A percentile compares a stretch with the other conserved stretches of the same genome.
Conservation (phyloP, 1,140 invertebrate species). For the Procambarus virginalis region DNA sequence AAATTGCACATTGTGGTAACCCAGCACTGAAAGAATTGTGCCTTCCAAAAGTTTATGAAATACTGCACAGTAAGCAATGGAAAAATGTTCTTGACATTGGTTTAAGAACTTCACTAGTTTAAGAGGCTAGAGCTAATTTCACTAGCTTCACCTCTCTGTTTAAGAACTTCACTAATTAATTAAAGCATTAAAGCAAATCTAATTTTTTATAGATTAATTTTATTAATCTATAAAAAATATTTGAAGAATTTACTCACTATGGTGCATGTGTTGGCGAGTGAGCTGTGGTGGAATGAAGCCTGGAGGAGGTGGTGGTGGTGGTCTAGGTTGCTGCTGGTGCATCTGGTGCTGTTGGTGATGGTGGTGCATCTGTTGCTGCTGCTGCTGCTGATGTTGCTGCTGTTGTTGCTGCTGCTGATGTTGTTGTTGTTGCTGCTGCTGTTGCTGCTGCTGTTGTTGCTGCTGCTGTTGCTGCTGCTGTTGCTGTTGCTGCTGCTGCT, state of each 20-base stretch:
- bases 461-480: neutral
- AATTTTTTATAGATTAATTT: no score
- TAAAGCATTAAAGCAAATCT: no score
- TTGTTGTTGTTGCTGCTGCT: slow-evolving; percentile 15
- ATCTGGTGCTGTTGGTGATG: neutral
- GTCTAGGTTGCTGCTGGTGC: slow-evolving; percentile 16
- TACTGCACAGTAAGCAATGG: no score
- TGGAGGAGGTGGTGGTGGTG: slow-evolving; percentile 51
- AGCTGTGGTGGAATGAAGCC: slow-evolving; percentile 55
- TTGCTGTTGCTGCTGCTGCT: neutral
- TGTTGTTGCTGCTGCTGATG: slow-evolving; percentile 11
- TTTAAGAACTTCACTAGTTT: no score
- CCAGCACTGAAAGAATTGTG: no score
- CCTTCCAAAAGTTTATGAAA: no score
- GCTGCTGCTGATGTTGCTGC: slow-evolving; percentile 30
- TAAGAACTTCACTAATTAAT: no score
- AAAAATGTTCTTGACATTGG: no score
- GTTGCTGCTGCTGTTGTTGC: slow-evolving; percentile 10
- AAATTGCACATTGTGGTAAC: no score
- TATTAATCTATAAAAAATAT: no score
- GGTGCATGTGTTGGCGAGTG: slow-evolving; percentile 36
- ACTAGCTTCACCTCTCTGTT: no score
- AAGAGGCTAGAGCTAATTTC: no score
- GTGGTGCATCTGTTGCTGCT: neutral
- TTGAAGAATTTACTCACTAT: slow-evolving; percentile 25